Base-by-base conservation (phyloP, 1,140 invertebrate species). In the Oncopodura yosiiana region DNA sequence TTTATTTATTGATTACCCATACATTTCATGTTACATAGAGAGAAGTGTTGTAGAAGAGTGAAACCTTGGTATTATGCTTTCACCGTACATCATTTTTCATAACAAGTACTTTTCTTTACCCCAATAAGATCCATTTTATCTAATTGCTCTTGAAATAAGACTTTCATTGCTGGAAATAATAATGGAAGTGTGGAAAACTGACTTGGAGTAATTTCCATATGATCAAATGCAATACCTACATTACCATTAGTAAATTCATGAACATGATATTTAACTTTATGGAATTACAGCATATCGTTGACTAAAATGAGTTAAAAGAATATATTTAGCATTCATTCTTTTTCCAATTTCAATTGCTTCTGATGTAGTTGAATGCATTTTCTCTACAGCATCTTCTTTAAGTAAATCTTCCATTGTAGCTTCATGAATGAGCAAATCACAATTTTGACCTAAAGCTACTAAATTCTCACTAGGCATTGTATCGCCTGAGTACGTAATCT, bases 301-400 rank as follows among this genome's bases (percentile, higher is more conserved):
- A 70, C 89, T 94, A 69, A 99, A 99, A 74, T 99, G 94, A 5
- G 91, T 97, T 1, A 99, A 73, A 16, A 98, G 69, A 0, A 81
- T 92, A 68, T 85, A 81, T 58, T 83, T 79, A 0, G 93, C 89
- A 9, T 78, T 71, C 91, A 97, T 96, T 41, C 75, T 68, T 8
- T 75, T 68, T 0, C 89, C 92, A 30, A 85, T 72, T 32, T 82
- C 73, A 11, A 97, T 84, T 0, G 93, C 93, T 72, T 96, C 80
- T 0, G 84, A 84, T 1, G 86, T 84, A 0, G 87, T 92, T 14
- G 85, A 87, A 72, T 97, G 93, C 66, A 79, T 81, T 73, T 94
- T 95, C 0, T 73, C 59, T 21, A 71, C 72, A 0, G 93, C 93
- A 67, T 94, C 86, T 0, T 76, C 69, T 23, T 77, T 72, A 48